Evolutionary conservation across 2,797 vertebrate genomes (phyloP), one percentile per base, ranked within the genome.

Genomic region (Karalla daura): DNA sequence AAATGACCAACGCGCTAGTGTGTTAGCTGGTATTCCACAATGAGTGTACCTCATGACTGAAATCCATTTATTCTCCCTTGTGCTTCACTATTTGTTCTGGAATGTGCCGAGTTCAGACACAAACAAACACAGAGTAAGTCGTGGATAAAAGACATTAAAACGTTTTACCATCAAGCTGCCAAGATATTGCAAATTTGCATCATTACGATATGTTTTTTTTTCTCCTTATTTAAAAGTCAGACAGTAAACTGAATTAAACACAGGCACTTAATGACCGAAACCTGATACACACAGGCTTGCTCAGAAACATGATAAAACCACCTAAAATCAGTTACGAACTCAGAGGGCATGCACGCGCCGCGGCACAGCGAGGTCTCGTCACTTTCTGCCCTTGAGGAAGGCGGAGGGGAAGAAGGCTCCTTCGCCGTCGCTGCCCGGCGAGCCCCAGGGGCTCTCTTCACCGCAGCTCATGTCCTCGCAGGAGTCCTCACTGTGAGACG

Each of bases 381-480:
- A 92, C 0, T 90, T 71, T 63, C 90, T 88, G 43, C 87, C 15
- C 24, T 36, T 84, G 43, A 86, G 88, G 79, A 95, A 94, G 54
- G 73, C 32, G 2, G 89, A 88, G n/a, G 96, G 95, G 88, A 97
- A 98, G 91, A 96, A 98, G 59, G 93, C 54, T 83, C 95, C 94
- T 85, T 96, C 96, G 6, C 93, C 89, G 3, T 96, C 94, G 23
- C 95, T 94, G 0, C 92, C 92, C 49, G 95, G 93, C 14, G 96
- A 97, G 40, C 94, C 95, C 72, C 95, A 96, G 1, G 95, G 93
- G 75, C 94, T 95, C 79, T 98, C 96, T 78, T 98, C 96, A 37
- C 95, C 94, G 4, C 94, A 94, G 84, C 95, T 98, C 92, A 96
- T 92, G 55, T 98, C 97, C 90, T 97, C 96, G 60, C 91, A 93